Evolutionary conservation across 2,113 vertebrate genomes (phyloP).

Genomic region (Sapajus apella): DNA sequence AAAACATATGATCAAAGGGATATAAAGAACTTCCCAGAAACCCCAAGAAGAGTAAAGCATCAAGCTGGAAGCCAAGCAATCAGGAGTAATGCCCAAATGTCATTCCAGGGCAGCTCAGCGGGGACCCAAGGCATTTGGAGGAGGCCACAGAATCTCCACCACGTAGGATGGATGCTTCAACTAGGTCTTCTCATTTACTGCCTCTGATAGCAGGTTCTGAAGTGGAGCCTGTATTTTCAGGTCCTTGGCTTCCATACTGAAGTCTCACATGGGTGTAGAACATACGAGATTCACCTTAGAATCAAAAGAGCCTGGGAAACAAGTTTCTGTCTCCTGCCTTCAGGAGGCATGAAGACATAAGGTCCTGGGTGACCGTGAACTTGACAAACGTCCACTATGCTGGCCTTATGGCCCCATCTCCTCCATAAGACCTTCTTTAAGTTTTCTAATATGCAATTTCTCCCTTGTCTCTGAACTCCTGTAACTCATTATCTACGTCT

Average conservation of each 20-base stretch:
- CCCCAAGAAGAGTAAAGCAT: not conserved
- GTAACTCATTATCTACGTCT: not conserved
- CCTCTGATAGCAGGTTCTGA: not conserved
- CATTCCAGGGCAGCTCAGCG: not conserved
- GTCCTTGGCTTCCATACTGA: not conserved
- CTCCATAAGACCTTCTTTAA: not conserved
- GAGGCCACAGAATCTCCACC: not conserved
- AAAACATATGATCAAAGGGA: not conserved
- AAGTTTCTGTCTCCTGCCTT: not conserved
- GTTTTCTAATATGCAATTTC: not conserved
- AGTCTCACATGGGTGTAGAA: not conserved
- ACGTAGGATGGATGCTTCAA: not conserved
- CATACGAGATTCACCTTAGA: not conserved
- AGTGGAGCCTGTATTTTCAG: not conserved
- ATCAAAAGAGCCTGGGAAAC: not conserved
- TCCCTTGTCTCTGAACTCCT: not conserved
- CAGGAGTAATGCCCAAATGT: not conserved
- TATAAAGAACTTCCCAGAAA: not conserved
- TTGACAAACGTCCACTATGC: not conserved
- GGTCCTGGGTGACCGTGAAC: not conserved
- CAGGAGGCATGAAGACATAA: not conserved
- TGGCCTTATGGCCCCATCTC: too few species aligned
- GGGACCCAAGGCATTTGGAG: not conserved
- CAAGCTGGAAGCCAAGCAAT: not conserved
- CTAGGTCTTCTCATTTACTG: not conserved